Base-by-base conservation (phyloP, 2,888 invertebrate species). In the Aleiodes testaceus region DNA sequence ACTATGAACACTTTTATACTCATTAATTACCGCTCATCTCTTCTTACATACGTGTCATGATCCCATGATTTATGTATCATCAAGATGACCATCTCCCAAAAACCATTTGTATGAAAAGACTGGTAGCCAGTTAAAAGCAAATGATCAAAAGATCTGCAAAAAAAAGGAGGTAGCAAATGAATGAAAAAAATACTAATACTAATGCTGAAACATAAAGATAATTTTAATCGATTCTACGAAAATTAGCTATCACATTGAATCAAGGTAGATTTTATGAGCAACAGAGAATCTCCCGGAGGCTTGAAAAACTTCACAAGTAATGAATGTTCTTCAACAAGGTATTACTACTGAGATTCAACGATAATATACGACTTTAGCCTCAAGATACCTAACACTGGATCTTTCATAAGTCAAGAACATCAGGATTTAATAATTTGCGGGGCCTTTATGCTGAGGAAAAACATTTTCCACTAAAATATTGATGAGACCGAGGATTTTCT, bases 351-450 rank as follows among this genome's bases (percentile, higher is more conserved):
- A 7, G 55, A 55, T 67, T 55, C 67, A 44, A 55, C 45, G 55
- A 45, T 47, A 67, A 67, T 63, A 63, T 63, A 63, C 44, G 44
- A 61, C 45, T 45, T 20, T 63, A 18, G 61, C 63, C 45, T 9
- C 12, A n/a, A 44, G 63, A 55, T 30, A 42, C 18, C 55, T 36
- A 20, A 44, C 20, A 16, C 42, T 59, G 30, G 59, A 36, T 36
- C 36, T 36, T 36, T 36, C 36, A 36, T 36, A 11, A 36, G 36
- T 36, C 36, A 11, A 36, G 11, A 36, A 11, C 36, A 36, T 36
- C 3, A 36, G 36, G 36, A 36, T 36, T 36, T 36, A 36, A 36
- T 36, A 7, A 36, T 36, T 36, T 36, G 36, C 36, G 7, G 36
- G 36, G 7, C 1, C 36, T 36, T 36, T 36, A 36, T 36, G 0